Conservation (phyloP, 2,888 invertebrate genomes). For the Dicycla oo region DNA sequence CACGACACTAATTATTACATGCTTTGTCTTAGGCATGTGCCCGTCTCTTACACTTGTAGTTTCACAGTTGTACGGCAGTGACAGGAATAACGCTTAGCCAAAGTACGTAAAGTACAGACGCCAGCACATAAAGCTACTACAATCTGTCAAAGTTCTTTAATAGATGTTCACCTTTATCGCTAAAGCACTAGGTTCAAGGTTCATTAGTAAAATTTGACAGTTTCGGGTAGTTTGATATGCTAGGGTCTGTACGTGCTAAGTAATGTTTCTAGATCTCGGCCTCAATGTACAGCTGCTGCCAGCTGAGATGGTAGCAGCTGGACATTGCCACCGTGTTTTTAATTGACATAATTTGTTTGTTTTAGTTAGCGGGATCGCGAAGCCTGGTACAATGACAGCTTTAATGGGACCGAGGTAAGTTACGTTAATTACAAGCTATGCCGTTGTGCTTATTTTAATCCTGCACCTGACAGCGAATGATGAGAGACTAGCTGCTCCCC, state of each 20-base stretch:
- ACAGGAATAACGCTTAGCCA: not conserved
- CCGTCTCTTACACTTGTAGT: too few relatives aligned
- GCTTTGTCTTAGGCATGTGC: not conserved
- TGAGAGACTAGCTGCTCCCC: too few relatives aligned
- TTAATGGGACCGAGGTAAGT: constrained; percentile 96
- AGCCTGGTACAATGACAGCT: constrained; percentile 95
- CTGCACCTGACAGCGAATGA: not conserved
- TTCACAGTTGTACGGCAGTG: not conserved
- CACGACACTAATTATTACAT: not conserved
- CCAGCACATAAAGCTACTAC: too few relatives aligned
- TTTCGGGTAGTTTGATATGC: too few relatives aligned
- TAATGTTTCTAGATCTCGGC: not conserved
- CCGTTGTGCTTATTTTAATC: too few relatives aligned
- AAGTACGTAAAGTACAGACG: too few relatives aligned
- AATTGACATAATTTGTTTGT: constrained; percentile 58
- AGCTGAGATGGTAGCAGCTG: not conserved
- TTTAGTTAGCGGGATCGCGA: constrained; percentile 94
- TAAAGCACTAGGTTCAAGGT: too few relatives aligned
- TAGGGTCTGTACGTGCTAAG: too few relatives aligned
- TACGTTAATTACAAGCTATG: not conserved
- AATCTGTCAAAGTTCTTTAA: too few relatives aligned
- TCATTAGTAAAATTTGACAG: too few relatives aligned
- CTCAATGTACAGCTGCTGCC: not conserved
- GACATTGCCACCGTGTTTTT: not conserved
- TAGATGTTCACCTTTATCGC: too few relatives aligned